Percentiles rank a stretch among this genome's conserved stretches.
Evolutionary conservation across 64 coral and sea anemone genomes (phyloP).

Genomic region (Astreopora myriophthalma): DNA sequence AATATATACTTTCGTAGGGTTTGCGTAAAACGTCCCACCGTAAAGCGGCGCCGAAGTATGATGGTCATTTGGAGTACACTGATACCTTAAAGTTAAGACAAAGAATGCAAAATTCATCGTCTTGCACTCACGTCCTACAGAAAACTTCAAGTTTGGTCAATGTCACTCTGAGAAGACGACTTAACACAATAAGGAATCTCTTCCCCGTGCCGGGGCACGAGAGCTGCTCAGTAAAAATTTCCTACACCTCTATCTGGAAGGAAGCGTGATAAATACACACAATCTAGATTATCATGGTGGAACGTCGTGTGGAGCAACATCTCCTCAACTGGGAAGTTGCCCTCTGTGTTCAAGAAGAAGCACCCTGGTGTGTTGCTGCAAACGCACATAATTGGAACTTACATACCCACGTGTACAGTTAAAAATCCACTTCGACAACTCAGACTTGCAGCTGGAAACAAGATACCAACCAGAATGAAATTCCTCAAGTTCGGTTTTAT

Average conservation of each 20-base stretch:
- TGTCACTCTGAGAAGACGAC: too few relatives aligned
- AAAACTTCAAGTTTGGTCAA: too few relatives aligned
- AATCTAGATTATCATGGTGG: background rate
- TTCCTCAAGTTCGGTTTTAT: slow-evolving; percentile 6
- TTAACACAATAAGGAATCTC: too few relatives aligned
- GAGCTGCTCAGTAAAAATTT: too few relatives aligned
- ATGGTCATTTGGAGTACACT: too few relatives aligned
- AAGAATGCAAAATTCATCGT: too few relatives aligned
- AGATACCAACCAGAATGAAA: slow-evolving; percentile 61
- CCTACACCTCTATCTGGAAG: background rate
- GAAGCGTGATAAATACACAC: background rate
- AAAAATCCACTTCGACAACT: slow-evolving; percentile 35
- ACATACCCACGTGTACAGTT: slow-evolving; percentile 55
- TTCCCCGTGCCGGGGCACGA: too few relatives aligned
- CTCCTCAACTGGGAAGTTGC: background rate
- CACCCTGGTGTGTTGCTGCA: background rate
- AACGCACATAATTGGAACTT: slow-evolving; percentile 49
- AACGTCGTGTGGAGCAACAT: background rate
- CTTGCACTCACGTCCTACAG: too few relatives aligned
- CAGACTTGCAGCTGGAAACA: slow-evolving; percentile 41
- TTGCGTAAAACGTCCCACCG: too few relatives aligned
- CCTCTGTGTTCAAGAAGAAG: slow-evolving; percentile 31
- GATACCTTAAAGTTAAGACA: too few relatives aligned
- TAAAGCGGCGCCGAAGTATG: too few relatives aligned
- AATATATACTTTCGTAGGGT: too few relatives aligned